Evolutionary conservation across 2,888 invertebrate genomes (phyloP).

Genomic region (Lithophane semibrunnea): DNA sequence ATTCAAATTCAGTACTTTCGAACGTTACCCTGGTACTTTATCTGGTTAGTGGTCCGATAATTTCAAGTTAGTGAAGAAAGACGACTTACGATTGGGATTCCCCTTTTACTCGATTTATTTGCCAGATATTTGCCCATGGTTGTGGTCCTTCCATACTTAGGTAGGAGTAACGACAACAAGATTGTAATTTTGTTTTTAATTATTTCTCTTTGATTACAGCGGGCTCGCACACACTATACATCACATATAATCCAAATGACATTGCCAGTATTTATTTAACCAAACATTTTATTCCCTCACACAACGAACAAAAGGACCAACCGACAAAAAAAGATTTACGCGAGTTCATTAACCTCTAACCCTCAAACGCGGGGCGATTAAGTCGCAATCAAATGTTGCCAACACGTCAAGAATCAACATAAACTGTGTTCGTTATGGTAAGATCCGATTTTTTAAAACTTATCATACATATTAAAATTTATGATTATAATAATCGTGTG

Average conservation of each 20-base stretch:
- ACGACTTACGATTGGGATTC: neutral
- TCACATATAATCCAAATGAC: constrained; percentile 1
- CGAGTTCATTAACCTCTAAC: constrained; percentile 62
- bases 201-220: neutral
- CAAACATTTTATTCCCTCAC: constrained; percentile 9
- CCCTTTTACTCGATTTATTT: neutral
- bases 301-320: constrained; percentile 37
- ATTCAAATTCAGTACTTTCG: neutral
- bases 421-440: constrained; percentile 61
- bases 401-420: constrained; percentile 64
- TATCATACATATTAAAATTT: constrained; percentile 64
- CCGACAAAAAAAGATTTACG: constrained; percentile 43
- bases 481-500: constrained; percentile 58
- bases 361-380: constrained; percentile 63
- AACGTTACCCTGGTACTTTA: neutral
- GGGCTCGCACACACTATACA: neutral
- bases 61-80: neutral
- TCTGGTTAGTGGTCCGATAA: neutral
- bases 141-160: neutral
- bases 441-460: constrained; percentile 60
- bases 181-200: neutral
- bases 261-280: neutral
- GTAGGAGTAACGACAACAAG: too few species aligned
- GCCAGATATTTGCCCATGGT: neutral
- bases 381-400: constrained; percentile 66